Conservation (phyloP, 2,797 vertebrate genomes). For the Neosalanx taihuensis region DNA sequence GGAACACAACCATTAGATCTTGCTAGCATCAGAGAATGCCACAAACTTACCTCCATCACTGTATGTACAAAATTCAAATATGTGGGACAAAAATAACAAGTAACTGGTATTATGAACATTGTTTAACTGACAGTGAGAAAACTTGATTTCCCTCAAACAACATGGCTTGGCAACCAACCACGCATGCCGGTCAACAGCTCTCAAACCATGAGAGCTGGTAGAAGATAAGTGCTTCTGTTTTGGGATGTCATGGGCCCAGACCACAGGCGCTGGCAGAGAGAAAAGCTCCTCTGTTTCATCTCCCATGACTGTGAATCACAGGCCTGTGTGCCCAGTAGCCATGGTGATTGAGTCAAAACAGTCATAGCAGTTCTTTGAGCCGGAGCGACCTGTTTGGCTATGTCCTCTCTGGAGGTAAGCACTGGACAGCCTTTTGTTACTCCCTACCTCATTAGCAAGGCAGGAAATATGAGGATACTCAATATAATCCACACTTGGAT, state of each 20-base stretch:
- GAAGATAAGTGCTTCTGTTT: slow-evolving; percentile 46
- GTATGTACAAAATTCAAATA: too few species aligned
- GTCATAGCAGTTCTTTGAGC: slow-evolving; percentile 2
- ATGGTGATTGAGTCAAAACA: slow-evolving; percentile 51
- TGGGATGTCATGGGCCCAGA: slow-evolving; percentile 39
- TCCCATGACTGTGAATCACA: slow-evolving; percentile 66
- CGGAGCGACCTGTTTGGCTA: slow-evolving; percentile 11
- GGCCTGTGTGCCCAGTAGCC: slow-evolving; percentile 40
- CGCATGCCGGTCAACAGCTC: too few species aligned
- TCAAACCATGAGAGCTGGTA: slow-evolving; percentile 11
- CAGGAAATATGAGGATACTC: too few species aligned
- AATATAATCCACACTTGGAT: too few species aligned
- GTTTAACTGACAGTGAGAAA: slow-evolving; percentile 28
- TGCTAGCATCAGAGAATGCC: too few species aligned
- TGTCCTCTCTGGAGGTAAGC: not conserved
- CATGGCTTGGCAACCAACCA: not conserved
- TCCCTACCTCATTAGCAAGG: too few species aligned
- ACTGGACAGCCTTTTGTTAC: not conserved
- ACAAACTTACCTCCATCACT: too few species aligned
- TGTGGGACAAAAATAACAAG: too few species aligned
- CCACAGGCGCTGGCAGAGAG: slow-evolving; percentile 36
- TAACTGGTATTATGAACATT: not conserved
- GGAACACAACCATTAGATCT: too few species aligned
- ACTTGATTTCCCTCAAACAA: slow-evolving; percentile 32
- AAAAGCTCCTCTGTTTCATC: slow-evolving; percentile 59